These are phyloP conservation scores for Tridacna gigas DNA, from an alignment of 2,888 invertebrate genomes.

Conservation along the genomic window DNA sequence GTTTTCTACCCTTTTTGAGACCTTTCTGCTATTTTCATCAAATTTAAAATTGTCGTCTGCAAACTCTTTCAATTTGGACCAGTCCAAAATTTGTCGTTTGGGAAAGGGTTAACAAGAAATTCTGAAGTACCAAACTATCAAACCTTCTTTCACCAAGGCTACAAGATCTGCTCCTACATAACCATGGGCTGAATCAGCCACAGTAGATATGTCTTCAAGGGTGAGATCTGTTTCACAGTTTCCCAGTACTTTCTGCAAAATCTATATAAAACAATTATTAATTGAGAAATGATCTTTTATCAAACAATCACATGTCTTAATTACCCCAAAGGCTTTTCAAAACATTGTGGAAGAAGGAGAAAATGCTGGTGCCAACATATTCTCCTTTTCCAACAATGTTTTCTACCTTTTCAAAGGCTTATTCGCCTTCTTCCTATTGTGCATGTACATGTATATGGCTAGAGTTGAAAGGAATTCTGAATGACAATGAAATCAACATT, in stretches of 20 bases:
- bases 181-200: slow-evolving; percentile 92
- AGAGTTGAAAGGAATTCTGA: too few species aligned
- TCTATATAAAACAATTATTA: slow-evolving; percentile 85
- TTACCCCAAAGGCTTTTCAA: not conserved
- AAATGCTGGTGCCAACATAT: not conserved
- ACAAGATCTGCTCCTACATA: slow-evolving; percentile 95
- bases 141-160: slow-evolving; percentile 89
- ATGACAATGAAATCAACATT: too few species aligned
- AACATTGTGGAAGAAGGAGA: not conserved
- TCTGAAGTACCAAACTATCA: not conserved
- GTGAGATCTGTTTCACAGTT: slow-evolving; percentile 87
- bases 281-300: not conserved
- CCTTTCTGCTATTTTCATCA: too few species aligned
- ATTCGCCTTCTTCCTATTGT: too few species aligned
- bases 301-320: not conserved
- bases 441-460: too few species aligned
- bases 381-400: not conserved
- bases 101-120: not conserved
- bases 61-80: too few species aligned
- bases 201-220: slow-evolving; percentile 87
- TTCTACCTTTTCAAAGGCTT: not conserved
- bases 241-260: slow-evolving; percentile 89
- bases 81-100: too few species aligned
- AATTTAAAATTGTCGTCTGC: too few species aligned
- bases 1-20: too few species aligned